Evolutionary conservation across 2,797 vertebrate genomes (phyloP).

Genomic region (Chiroxiphia lanceolata): DNA sequence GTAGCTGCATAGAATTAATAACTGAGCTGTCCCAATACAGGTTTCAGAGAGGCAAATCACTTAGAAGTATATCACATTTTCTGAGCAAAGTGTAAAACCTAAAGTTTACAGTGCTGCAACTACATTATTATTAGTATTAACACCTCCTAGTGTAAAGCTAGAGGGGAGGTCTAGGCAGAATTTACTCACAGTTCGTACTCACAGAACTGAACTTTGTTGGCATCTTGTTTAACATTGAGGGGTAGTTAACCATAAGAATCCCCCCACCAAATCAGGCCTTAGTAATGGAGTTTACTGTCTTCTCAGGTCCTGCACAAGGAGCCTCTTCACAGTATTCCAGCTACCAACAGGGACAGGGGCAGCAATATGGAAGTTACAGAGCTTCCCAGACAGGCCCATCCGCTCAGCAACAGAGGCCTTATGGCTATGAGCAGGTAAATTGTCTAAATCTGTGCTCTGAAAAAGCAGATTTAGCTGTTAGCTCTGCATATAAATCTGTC

Average conservation of each 20-base stretch:
- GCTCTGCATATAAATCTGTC: background rate
- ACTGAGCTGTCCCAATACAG: background rate
- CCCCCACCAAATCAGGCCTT: background rate
- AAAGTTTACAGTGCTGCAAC: background rate
- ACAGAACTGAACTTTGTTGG: background rate
- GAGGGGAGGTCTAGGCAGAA: background rate
- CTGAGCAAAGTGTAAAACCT: background rate
- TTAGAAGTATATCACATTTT: background rate
- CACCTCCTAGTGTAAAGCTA: background rate
- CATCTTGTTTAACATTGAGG: background rate
- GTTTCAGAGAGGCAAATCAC: background rate
- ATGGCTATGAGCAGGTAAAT: slow-evolving; percentile 92
- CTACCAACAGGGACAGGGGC: slow-evolving; percentile 92
- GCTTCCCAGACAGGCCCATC: slow-evolving; percentile 86
- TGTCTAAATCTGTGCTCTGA: background rate
- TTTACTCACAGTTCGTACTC: background rate
- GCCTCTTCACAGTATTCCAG: slow-evolving; percentile 90
- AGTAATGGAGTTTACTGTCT: background rate
- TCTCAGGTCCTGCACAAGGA: slow-evolving; percentile 83
- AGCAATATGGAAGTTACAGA: slow-evolving; percentile 91
- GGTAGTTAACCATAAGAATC: background rate
- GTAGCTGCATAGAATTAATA: background rate
- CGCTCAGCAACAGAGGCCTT: slow-evolving; percentile 89
- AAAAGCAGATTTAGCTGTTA: background rate
- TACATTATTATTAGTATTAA: background rate